These are phyloP conservation scores for Lithodes maja DNA, from an alignment of 2,888 invertebrate species.

Conservation along the genomic window DNA sequence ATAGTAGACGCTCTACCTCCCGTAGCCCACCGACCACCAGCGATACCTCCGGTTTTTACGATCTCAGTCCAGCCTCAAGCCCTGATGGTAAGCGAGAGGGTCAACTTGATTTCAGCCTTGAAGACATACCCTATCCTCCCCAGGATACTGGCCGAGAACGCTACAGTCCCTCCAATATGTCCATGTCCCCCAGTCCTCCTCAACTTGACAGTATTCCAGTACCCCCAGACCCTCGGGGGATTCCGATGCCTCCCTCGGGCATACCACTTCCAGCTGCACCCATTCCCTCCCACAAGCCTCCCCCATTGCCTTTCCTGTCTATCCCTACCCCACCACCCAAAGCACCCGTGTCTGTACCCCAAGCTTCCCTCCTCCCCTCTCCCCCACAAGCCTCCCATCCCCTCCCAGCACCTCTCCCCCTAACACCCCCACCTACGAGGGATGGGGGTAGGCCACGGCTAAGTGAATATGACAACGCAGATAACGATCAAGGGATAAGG, in stretches of 20 bases:
- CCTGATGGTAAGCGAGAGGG: neutral
- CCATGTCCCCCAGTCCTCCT: conserved; percentile 51
- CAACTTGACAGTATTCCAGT: conserved; percentile 20
- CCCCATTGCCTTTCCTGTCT: neutral
- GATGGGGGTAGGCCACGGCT: neutral
- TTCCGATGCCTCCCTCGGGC: conserved; percentile 56
- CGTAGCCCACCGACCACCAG: conserved; percentile 18
- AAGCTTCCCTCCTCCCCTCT: neutral
- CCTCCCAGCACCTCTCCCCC: conserved; percentile 3
- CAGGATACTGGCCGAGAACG: conserved; percentile 38
- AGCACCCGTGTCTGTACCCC: neutral
- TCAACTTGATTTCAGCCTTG: conserved; percentile 19
- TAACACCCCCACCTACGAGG: neutral
- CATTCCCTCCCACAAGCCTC: neutral
- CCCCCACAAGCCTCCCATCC: conserved; percentile 12
- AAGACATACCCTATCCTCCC: conserved; percentile 56
- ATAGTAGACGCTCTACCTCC: neutral
- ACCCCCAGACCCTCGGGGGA: conserved; percentile 36
- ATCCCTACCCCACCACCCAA: neutral
- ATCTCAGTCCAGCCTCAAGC: conserved; percentile 40
- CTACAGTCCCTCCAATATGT: conserved; percentile 68
- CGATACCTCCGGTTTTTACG: conserved; percentile 56
- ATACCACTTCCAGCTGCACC: conserved; percentile 28
- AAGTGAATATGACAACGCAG: neutral
- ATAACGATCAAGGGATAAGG: no score